Evolutionary conservation across 2,888 invertebrate species (phyloP).

Genomic region (Platerodrilus igneus): DNA sequence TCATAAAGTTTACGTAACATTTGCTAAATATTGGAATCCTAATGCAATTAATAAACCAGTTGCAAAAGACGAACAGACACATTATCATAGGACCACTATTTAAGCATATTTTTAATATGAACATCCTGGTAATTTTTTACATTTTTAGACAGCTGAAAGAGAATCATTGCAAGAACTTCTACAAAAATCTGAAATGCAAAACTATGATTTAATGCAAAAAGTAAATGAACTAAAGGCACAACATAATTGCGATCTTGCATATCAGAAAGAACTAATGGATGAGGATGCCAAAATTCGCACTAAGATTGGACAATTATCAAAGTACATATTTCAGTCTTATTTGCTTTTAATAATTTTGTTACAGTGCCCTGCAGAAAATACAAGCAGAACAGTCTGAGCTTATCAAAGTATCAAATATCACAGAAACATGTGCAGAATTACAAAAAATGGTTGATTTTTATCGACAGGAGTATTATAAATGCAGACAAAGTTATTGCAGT

Average conservation of each 20-base stretch:
- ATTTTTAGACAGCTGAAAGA: slow-evolving; percentile 31
- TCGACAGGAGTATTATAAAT: slow-evolving; percentile 21
- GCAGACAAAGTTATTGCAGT: slow-evolving; percentile 24
- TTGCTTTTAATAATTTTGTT: slow-evolving; percentile 11
- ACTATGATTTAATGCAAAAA: slow-evolving; percentile 30
- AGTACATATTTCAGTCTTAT: slow-evolving; percentile 8
- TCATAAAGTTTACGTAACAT: too few relatives aligned
- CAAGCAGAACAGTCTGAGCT: slow-evolving; percentile 21
- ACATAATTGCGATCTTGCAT: slow-evolving; percentile 28
- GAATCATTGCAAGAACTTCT: slow-evolving; percentile 30
- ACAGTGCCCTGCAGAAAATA: slow-evolving; percentile 26
- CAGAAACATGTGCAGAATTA: slow-evolving; percentile 23
- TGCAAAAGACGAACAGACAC: too few relatives aligned
- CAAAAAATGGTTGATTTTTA: slow-evolving; percentile 25
- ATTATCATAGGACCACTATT: too few relatives aligned
- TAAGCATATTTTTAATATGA: too few relatives aligned
- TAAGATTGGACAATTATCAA: slow-evolving; percentile 24
- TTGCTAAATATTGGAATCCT: too few relatives aligned
- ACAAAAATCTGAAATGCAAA: slow-evolving; percentile 30
- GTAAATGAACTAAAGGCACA: slow-evolving; percentile 33
- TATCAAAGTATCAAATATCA: slow-evolving; percentile 21
- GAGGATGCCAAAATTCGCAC: slow-evolving; percentile 29
- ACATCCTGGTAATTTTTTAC: neutral
- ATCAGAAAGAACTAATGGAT: slow-evolving; percentile 31
- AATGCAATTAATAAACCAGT: too few relatives aligned